Conservation (phyloP, 2,113 vertebrate species). For the Rhinoderma darwinii region DNA sequence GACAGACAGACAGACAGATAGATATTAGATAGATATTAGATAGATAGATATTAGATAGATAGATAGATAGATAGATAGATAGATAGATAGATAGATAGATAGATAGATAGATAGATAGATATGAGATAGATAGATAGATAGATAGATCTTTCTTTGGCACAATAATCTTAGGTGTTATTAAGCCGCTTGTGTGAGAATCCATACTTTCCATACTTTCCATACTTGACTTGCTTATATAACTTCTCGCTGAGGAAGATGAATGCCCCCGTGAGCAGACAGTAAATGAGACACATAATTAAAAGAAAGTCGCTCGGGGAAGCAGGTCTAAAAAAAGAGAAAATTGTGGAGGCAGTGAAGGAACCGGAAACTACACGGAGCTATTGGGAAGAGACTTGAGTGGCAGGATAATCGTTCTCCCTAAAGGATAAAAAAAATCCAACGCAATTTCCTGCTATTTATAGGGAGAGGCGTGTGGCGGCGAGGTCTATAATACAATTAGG, state of each 20-base stretch:
- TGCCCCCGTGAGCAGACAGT: constrained; percentile 29
- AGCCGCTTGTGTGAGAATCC: background rate
- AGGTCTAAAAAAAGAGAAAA: constrained; percentile 40
- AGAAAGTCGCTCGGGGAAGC: constrained; percentile 26
- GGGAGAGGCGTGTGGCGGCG: constrained; percentile 8
- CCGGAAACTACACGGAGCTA: constrained; percentile 23
- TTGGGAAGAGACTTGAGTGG: constrained; percentile 34
- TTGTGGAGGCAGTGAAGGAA: constrained; percentile 16
- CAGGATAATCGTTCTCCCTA: constrained; percentile 40
- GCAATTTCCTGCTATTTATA: constrained; percentile 51
- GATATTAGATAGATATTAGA: background rate
- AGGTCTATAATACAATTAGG: constrained; percentile 38
- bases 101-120: constrained; percentile 8
- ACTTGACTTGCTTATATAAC: background rate
- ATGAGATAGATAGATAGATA: constrained; percentile 2
- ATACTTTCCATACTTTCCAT: background rate
- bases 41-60: background rate
- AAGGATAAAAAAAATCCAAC: constrained; percentile 7
- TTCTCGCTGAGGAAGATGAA: background rate
- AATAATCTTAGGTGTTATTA: constrained; percentile 1
- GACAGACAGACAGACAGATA: background rate
- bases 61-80: constrained; percentile 6
- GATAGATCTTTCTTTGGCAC: background rate
- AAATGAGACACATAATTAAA: constrained; percentile 49
- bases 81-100: constrained; percentile 11